Evolutionary conservation across 2,888 invertebrate species (phyloP).

Genomic region (Diachrysia chrysitis): DNA sequence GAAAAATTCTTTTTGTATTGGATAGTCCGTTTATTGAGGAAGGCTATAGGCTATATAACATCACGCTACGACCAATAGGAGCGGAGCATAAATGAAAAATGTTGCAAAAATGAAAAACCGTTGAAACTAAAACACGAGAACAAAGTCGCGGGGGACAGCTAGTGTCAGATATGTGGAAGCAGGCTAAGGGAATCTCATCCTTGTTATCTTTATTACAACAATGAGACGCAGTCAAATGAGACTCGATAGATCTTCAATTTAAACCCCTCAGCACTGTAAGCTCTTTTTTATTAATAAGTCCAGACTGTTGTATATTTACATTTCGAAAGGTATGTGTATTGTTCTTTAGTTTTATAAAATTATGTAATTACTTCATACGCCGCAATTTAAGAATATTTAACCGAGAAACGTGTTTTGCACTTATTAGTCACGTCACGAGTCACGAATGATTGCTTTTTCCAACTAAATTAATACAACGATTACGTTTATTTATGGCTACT

Average conservation of each 20-base stretch:
- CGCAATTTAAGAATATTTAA: slow-evolving; percentile 41
- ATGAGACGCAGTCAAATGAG: too few relatives aligned
- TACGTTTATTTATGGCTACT: slow-evolving; percentile 29
- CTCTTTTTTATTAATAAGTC: slow-evolving; percentile 3
- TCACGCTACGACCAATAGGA: too few relatives aligned
- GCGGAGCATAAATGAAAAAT: too few relatives aligned
- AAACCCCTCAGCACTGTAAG: background rate
- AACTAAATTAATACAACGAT: slow-evolving; percentile 42
- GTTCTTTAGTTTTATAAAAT: slow-evolving; percentile 15
- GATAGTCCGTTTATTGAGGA: background rate
- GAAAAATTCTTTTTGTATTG: too few relatives aligned
- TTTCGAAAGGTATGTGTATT: slow-evolving; percentile 8
- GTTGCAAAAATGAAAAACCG: too few relatives aligned
- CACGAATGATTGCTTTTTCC: slow-evolving; percentile 49
- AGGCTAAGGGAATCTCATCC: too few relatives aligned
- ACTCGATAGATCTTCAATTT: background rate
- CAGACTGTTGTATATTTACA: slow-evolving; percentile 18
- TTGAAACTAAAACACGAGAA: too few relatives aligned
- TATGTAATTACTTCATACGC: slow-evolving; percentile 39
- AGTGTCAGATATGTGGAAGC: too few relatives aligned
- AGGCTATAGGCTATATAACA: too few relatives aligned
- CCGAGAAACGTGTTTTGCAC: slow-evolving; percentile 34
- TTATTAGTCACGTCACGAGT: slow-evolving; percentile 51
- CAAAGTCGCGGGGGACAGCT: too few relatives aligned
- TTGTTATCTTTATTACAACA: too few relatives aligned